phyloP scores from a whole-genome alignment of 2,797 vertebrate genomes.

The Mormyrus hasselquistii region DNA sequence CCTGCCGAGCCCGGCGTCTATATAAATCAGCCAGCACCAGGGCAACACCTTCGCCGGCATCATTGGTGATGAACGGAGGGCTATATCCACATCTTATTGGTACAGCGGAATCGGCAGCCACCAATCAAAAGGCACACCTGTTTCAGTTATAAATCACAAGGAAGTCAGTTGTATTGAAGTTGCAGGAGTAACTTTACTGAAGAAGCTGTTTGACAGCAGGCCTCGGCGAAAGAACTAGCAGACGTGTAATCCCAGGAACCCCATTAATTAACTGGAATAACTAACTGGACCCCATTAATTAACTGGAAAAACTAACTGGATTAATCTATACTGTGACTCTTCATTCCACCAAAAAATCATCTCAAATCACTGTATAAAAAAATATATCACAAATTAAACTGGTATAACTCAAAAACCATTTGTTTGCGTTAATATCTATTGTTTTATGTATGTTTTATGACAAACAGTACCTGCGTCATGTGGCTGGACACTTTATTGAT shows the following conservation, averaged over 20 bases:
- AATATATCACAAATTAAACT: not conserved
- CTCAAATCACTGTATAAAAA: not conserved
- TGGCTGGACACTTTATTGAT: not conserved
- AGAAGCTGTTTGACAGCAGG: not conserved
- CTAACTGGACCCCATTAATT: not conserved
- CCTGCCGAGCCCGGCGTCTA: not conserved
- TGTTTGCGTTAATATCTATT: not conserved
- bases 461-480: not conserved
- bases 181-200: not conserved
- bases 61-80: not conserved
- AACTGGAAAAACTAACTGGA: not conserved
- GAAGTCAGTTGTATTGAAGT: not conserved
- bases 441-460: not conserved
- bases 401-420: not conserved
- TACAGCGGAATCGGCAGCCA: not conserved
- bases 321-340: not conserved
- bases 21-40: not conserved
- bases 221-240: not conserved
- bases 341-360: not conserved
- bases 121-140: not conserved
- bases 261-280: too few species aligned
- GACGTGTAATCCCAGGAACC: not conserved
- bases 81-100: not conserved
- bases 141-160: not conserved
- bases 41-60: not conserved